These are phyloP conservation scores for Alsophila aescularia DNA, from an alignment of 2,888 invertebrate species.

Conservation along the genomic window DNA sequence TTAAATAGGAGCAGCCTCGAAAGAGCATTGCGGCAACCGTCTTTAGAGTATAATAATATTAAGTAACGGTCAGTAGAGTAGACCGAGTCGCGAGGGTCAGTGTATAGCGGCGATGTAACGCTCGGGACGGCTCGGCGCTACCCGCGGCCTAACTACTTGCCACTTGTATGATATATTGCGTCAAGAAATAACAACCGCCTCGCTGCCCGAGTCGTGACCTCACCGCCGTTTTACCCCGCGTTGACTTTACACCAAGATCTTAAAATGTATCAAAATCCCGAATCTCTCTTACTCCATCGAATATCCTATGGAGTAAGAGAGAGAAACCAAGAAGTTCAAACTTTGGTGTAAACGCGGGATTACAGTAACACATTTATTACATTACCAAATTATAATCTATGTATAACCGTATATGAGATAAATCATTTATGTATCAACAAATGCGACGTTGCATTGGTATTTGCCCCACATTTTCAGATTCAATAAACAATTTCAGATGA, in stretches of 20 bases:
- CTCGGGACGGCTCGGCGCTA: too few species aligned
- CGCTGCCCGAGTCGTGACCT: conserved; percentile 49
- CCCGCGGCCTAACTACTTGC: too few species aligned
- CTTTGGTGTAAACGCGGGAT: too few species aligned
- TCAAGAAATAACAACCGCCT: conserved; percentile 28
- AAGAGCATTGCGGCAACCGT: conserved; percentile 56
- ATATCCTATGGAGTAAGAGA: too few species aligned
- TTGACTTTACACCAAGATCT: too few species aligned
- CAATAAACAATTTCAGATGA: conserved; percentile 71
- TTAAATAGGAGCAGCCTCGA: conserved; percentile 65
- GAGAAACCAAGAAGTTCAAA: too few species aligned
- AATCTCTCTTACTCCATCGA: too few species aligned
- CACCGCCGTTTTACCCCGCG: conserved; percentile 50
- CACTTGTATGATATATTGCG: too few species aligned
- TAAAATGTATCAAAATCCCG: too few species aligned
- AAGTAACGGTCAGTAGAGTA: conserved; percentile 50
- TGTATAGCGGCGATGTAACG: conserved; percentile 40
- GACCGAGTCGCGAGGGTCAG: conserved; percentile 64
- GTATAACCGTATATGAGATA: conserved; percentile 57
- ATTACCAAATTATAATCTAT: conserved; percentile 65
- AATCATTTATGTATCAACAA: conserved; percentile 60
- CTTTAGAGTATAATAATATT: conserved; percentile 34
- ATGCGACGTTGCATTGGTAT: conserved; percentile 70
- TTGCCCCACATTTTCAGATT: conserved; percentile 66
- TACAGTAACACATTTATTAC: conserved; percentile 58